Percentiles rank a stretch among this genome's conserved stretches.
Conservation (phyloP, 2,797 vertebrate species). For the Chaetodon trifasciatus region DNA sequence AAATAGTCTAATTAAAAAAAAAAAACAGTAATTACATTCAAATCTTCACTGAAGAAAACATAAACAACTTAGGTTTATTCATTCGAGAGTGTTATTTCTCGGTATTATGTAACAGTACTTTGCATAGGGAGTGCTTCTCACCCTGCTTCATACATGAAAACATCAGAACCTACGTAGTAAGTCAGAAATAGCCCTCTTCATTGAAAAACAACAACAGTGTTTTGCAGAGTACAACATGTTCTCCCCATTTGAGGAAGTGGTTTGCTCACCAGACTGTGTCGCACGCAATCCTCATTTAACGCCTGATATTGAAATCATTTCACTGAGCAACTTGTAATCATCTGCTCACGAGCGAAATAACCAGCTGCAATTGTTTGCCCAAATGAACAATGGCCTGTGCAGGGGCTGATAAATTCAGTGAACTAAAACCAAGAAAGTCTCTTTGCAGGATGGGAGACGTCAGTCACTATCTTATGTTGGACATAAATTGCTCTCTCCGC, state of each 20-base stretch:
- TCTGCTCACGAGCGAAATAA: conserved; percentile 28
- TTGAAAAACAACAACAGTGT: conserved; percentile 62
- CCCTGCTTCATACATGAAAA: conserved; percentile 10
- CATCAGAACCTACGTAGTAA: conserved; percentile 9
- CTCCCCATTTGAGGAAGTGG: conserved; percentile 81
- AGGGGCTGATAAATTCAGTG: conserved; percentile 29
- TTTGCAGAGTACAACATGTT: conserved; percentile 76
- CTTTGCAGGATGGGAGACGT: conserved; percentile 59
- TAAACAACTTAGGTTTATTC: conserved; percentile 7
- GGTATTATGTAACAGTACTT: not conserved
- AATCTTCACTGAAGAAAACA: not conserved
- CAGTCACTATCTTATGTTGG: conserved; percentile 71
- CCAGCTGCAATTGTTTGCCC: conserved; percentile 10
- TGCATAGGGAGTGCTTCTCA: accelerated
- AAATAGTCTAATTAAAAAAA: not conserved
- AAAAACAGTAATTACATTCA: not conserved
- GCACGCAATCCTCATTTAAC: conserved; percentile 39
- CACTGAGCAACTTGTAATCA: conserved; percentile 40
- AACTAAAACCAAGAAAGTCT: conserved; percentile 54
- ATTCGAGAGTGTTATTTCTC: not conserved
- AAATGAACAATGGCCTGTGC: conserved; percentile 19
- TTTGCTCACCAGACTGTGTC: conserved; percentile 74
- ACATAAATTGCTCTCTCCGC: conserved; percentile 72
- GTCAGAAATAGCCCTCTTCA: conserved; percentile 48
- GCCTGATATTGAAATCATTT: conserved; percentile 46